Evolutionary conservation across 2,797 vertebrate genomes (phyloP).

Genomic region (Margarornis squamiger): DNA sequence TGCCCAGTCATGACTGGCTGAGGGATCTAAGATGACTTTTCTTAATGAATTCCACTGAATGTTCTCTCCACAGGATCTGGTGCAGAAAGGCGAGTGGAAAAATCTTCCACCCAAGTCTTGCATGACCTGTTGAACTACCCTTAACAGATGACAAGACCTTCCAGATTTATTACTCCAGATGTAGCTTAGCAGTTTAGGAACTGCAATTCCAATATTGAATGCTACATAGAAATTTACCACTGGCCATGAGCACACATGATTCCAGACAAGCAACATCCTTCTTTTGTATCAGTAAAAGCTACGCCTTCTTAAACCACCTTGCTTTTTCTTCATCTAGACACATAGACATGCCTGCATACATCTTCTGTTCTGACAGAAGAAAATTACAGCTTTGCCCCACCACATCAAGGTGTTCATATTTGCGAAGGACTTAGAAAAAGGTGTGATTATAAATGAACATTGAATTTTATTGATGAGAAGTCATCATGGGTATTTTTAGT

Average conservation of each 20-base stretch:
- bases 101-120: neutral
- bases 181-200: neutral
- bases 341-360: fast-evolving
- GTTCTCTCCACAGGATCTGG: neutral
- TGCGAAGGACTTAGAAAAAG: neutral
- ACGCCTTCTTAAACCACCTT: fast-evolving
- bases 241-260: fast-evolving
- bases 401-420: neutral
- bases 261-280: neutral
- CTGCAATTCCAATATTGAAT: neutral
- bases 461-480: neutral
- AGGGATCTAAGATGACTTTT: neutral
- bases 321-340: neutral
- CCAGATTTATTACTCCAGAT: neutral
- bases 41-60: neutral
- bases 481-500: neutral
- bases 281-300: neutral
- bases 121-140: neutral
- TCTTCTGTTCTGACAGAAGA: neutral
- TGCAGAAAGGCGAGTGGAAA: neutral
- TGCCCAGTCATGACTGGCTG: fast-evolving
- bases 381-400: neutral
- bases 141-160: neutral
- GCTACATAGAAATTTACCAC: neutral
- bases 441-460: neutral